Evolutionary conservation across 2,113 vertebrate genomes (phyloP).

Genomic region (Hypomesus transpacificus): DNA sequence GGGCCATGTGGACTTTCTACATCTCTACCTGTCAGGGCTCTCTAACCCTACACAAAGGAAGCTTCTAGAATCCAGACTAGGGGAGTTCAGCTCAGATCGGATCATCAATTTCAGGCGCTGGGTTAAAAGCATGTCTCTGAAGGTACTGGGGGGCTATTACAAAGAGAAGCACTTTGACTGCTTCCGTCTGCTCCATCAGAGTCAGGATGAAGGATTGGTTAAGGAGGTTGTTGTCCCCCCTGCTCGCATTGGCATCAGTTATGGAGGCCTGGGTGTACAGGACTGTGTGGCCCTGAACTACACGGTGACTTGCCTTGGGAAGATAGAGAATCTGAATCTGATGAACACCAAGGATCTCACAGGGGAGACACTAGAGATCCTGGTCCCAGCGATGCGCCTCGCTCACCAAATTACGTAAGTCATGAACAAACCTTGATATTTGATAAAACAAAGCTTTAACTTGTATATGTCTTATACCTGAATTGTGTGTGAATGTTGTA

Average conservation of each 20-base stretch:
- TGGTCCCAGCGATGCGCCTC: slow-evolving; percentile 50
- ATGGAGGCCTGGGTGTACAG: slow-evolving; percentile 37
- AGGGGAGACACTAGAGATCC: slow-evolving; percentile 31
- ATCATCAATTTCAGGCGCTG: slow-evolving; percentile 48
- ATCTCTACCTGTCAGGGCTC: slow-evolving; percentile 65
- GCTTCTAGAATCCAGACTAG: slow-evolving; percentile 50
- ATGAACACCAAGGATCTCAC: slow-evolving; percentile 29
- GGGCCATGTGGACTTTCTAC: slow-evolving; percentile 36
- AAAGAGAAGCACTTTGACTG: slow-evolving; percentile 36
- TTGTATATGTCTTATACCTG: neutral
- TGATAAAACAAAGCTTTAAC: neutral
- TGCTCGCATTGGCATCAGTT: slow-evolving; percentile 30
- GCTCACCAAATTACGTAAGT: slow-evolving; percentile 59
- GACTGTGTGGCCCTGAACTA: slow-evolving; percentile 66
- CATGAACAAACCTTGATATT: too few relatives aligned
- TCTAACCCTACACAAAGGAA: slow-evolving; percentile 50
- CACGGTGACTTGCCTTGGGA: slow-evolving; percentile 42
- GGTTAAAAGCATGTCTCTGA: slow-evolving; percentile 39
- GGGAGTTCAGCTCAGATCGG: slow-evolving; percentile 31
- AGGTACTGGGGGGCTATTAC: slow-evolving; percentile 13
- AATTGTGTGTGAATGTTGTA: neutral
- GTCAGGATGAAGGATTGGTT: slow-evolving; percentile 58
- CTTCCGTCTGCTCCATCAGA: slow-evolving; percentile 63
- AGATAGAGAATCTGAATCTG: slow-evolving; percentile 56
- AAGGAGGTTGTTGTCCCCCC: slow-evolving; percentile 36